These are phyloP conservation scores for Gopherus flavomarginatus DNA, from an alignment of 2,113 vertebrate genomes.

Conservation along the genomic window DNA sequence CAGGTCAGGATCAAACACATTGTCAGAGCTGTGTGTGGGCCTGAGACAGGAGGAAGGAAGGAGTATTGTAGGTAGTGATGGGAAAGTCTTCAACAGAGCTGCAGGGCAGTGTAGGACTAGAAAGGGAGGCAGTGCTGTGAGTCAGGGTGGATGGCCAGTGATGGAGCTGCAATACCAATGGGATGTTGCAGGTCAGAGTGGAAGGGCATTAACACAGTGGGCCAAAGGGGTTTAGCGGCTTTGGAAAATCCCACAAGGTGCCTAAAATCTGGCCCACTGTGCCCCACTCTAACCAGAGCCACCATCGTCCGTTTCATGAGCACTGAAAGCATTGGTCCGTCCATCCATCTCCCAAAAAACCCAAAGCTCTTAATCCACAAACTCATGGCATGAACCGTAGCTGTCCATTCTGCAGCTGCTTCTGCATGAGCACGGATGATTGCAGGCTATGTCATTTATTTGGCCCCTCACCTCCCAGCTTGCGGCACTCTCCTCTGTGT, in stretches of 20 bases:
- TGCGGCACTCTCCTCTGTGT: too few relatives aligned
- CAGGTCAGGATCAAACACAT: rapidly evolving
- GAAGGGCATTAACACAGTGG: not conserved
- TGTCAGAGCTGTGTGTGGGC: not conserved
- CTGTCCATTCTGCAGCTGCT: not conserved
- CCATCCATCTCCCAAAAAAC: not conserved
- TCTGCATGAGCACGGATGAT: not conserved
- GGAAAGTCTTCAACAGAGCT: rapidly evolving
- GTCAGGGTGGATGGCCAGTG: not conserved
- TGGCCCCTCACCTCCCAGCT: not conserved
- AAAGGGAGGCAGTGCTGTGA: rapidly evolving
- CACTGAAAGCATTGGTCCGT: not conserved
- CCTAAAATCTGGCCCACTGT: slow-evolving; percentile 40
- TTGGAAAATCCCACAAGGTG: not conserved
- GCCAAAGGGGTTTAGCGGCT: not conserved
- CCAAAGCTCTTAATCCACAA: not conserved
- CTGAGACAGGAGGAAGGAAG: rapidly evolving
- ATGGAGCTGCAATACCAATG: not conserved
- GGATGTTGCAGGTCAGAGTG: not conserved
- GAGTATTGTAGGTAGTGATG: not conserved
- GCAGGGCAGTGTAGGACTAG: not conserved
- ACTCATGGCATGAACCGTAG: not conserved
- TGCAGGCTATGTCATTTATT: not conserved
- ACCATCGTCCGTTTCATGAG: not conserved
- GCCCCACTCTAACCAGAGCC: slow-evolving; percentile 2